Evolutionary conservation across 1,140 invertebrate species (phyloP).

Genomic region (Oscheius sp.): DNA sequence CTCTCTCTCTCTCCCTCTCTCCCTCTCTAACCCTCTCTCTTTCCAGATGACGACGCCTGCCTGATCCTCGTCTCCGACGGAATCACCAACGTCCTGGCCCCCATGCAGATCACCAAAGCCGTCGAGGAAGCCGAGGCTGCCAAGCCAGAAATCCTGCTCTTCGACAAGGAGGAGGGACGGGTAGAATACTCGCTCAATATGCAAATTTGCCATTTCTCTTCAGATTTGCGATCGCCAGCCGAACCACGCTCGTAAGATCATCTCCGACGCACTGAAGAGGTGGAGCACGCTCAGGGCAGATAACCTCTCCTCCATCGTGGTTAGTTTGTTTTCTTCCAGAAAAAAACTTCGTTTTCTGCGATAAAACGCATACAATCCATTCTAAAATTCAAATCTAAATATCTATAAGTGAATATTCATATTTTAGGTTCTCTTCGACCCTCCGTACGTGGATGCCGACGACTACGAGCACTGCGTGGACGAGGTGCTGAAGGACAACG

Average conservation of each 20-base stretch:
- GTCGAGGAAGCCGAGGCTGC: conserved; percentile 68
- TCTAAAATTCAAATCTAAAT: neutral
- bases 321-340: conserved; percentile 25
- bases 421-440: conserved; percentile 14
- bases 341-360: neutral
- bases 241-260: conserved; percentile 34
- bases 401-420: neutral
- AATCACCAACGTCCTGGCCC: conserved; percentile 87
- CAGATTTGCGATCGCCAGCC: neutral
- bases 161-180: neutral
- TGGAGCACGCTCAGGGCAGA: conserved; percentile 44
- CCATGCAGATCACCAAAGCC: conserved; percentile 72
- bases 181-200: conserved; percentile 6
- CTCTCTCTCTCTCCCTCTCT: neutral
- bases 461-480: neutral
- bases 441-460: neutral
- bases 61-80: conserved; percentile 93
- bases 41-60: conserved; percentile 65
- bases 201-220: neutral
- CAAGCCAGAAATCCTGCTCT: conserved; percentile 63
- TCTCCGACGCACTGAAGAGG: conserved; percentile 29
- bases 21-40: neutral
- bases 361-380: neutral
- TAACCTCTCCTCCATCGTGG: conserved; percentile 36
- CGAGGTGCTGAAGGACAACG: neutral